Evolutionary conservation across 2,113 vertebrate genomes (phyloP), one percentile per base, ranked within the genome.

Genomic region (Hippoglossus stenolepis): DNA sequence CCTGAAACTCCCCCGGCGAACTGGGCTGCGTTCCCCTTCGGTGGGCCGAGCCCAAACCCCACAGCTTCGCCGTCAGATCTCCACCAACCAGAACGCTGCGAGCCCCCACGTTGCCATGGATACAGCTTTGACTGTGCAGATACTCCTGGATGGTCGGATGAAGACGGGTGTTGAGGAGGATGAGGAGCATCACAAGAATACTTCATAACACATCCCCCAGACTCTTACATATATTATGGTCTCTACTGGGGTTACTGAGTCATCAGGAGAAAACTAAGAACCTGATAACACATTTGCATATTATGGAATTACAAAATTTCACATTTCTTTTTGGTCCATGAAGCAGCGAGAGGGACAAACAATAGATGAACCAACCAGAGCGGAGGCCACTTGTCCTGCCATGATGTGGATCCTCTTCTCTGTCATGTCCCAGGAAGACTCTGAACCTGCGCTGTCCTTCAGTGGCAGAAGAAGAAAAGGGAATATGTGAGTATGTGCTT

Each of bases 81-180:
- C 40, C 74, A 2, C 93, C 96, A 35, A 99, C 94, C 2, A 99
- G 92, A 47, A 99, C 75, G 43, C 96, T 98, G 68, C 93, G 94
- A 69, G 97, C 96, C 18, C 94, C 95, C 23, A 98, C 23, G 57
- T 98, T 96, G 8, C 97, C 96, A 24, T 99, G 97, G 75, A 96
- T 89, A 65, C 95, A 89, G 20, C 83, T 65, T 75, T 95, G 95
- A 49, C 89, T 83, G 84, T 98, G 96, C 6, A 99, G 94, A 74
- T 96, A 97, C 68, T 94, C 95, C 97, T 99, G 0, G 28, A 53
- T 18, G 53, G 75, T 23, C 3, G 43, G 56, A 21, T 0, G 13
- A 43, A 67, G 21, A 65, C 17, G 12, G 7, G 28, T 26, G 23
- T 18, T 2, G 26, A 31, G 24, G 24, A 28, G 23, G 57, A 59